These are phyloP conservation scores for Trisateles emortualis DNA, from an alignment of 2,888 invertebrate species.

Conservation along the genomic window DNA sequence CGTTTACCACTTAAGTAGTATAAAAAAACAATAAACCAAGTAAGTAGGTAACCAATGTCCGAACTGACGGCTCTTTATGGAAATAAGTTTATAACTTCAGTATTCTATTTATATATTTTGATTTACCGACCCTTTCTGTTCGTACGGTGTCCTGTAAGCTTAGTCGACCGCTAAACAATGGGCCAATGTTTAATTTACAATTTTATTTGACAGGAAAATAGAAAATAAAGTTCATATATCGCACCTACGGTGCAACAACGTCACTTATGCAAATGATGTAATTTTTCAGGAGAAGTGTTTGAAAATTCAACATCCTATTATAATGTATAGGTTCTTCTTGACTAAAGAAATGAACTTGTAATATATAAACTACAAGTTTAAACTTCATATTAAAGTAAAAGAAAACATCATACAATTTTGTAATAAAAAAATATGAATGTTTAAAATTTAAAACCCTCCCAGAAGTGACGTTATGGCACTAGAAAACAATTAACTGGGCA, in stretches of 20 bases:
- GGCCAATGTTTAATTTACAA: neutral
- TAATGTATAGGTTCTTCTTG: slow-evolving; percentile 9
- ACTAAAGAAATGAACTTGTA: slow-evolving; percentile 13
- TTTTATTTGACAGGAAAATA: neutral
- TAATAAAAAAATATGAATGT: slow-evolving; percentile 9
- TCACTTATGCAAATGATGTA: slow-evolving; percentile 9
- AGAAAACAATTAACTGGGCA: neutral
- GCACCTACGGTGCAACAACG: slow-evolving; percentile 12
- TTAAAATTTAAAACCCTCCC: neutral
- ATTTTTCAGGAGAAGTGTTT: slow-evolving; percentile 15
- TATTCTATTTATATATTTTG: neutral
- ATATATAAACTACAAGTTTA: slow-evolving; percentile 13
- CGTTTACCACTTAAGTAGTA: too few species aligned
- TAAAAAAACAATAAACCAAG: too few species aligned
- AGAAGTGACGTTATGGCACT: slow-evolving; percentile 4
- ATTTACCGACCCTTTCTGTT: neutral
- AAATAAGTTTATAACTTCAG: neutral
- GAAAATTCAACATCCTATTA: slow-evolving; percentile 17
- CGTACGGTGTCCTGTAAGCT: neutral
- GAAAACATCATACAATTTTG: slow-evolving; percentile 6
- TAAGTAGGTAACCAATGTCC: too few species aligned
- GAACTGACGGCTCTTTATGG: neutral
- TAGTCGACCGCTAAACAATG: neutral
- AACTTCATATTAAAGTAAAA: slow-evolving; percentile 14
- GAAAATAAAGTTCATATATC: too few species aligned